Evolutionary conservation across 2,797 vertebrate genomes (phyloP).

Genomic region (Pangasius larnaudii): DNA sequence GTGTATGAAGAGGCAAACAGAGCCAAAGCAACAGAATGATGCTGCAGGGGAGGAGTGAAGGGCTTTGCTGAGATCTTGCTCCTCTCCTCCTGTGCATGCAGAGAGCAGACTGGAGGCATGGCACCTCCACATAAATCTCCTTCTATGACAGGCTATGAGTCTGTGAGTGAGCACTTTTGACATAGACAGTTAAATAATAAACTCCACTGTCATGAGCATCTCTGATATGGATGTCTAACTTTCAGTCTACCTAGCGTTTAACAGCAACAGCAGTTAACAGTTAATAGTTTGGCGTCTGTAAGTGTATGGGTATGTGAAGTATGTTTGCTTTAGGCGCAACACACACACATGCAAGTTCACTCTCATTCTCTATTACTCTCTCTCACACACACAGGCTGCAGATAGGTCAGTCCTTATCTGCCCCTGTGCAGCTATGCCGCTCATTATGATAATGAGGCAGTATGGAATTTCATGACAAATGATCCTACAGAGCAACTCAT

Average conservation of each 20-base stretch:
- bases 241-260: not conserved
- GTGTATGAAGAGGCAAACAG: slow-evolving; percentile 27
- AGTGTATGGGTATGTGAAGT: slow-evolving; percentile 26
- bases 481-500: slow-evolving; percentile 22
- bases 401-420: slow-evolving; percentile 43
- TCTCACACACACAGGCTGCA: slow-evolving; percentile 20
- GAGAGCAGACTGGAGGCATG: slow-evolving; percentile 6
- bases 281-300: slow-evolving; percentile 28
- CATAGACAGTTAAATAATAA: slow-evolving; percentile 14
- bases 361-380: slow-evolving; percentile 16
- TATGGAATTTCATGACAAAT: slow-evolving; percentile 51
- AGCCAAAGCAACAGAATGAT: slow-evolving; percentile 44
- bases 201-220: not conserved
- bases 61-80: not conserved
- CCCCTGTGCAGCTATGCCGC: slow-evolving; percentile 30
- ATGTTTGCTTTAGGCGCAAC: slow-evolving; percentile 41
- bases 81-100: slow-evolving; percentile 45
- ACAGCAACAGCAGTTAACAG: slow-evolving; percentile 23
- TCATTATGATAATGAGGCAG: slow-evolving; percentile 59
- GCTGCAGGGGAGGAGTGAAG: slow-evolving; percentile 31
- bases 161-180: not conserved
- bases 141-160: not conserved
- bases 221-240: not conserved
- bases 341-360: slow-evolving; percentile 33
- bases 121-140: slow-evolving; percentile 4